Base-by-base conservation (phyloP, 2,888 invertebrate species). In the Netelia melanura region DNA sequence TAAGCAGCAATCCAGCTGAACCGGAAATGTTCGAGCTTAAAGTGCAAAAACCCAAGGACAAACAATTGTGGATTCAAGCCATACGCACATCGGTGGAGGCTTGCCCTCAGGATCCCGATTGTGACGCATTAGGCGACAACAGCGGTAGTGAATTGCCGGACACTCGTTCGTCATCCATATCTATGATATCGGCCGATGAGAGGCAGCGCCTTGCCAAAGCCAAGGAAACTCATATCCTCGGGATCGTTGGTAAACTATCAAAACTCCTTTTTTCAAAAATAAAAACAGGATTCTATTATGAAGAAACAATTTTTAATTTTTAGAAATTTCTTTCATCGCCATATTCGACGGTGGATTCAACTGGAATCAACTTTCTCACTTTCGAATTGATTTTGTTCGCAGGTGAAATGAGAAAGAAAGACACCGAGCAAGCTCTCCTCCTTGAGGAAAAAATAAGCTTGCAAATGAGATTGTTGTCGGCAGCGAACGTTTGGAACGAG, bases 1-100 rank as follows among this genome's bases (percentile, higher is more conserved):
- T 99, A 90, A 98, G 98, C 87, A 98, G 98, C 88, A 98, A 98
- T 91, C 98, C 98, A 5, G 95, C 96, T 3, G 97, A 97, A 92
- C 98, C 98, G 0, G 99, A 99, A 95, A 99, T 99, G 98, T 99
- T 98, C 93, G 99, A 99, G 93, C 94, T 99, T 75, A 96, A 98
- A 91, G 95, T 95, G 80, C 97, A 98, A 91, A 96, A 97, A 87
- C 98, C 98, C 44, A 98, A 98, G 93, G 98, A 98, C 90, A 97
- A 98, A 92, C 97, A 97, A 91, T 94, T 96, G 11, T 99, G 99
- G 99, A 98, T 98, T 92, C 96, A 97, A 91, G 96, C 97, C 56
- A 97, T 99, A 89, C 95, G 98, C 95, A 96, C 96, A 70, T 97
- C 98, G 21, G 98, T 98, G 17, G 96, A 98, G 88, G 95, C 96